phyloP scores from a whole-genome alignment of 2,888 invertebrate species.

The Artemia sinica region DNA sequence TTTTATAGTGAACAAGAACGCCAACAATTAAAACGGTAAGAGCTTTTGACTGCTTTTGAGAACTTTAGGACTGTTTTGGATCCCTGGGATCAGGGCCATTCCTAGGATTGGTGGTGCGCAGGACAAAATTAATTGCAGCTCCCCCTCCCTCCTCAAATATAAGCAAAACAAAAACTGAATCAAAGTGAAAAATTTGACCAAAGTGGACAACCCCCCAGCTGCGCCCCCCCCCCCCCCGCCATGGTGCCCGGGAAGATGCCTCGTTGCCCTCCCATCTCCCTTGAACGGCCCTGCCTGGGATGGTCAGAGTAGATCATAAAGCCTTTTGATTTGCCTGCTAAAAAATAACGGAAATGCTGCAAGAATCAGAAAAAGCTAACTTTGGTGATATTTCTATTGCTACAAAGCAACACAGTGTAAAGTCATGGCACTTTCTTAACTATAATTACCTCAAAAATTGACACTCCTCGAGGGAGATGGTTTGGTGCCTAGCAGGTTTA shows the following conservation, averaged over 20 bases:
- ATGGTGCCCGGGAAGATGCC: background rate
- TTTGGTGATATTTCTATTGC: too few relatives aligned
- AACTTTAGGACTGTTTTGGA: background rate
- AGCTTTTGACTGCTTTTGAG: slow-evolving; percentile 13
- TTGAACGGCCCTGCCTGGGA: background rate
- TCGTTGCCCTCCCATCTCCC: background rate
- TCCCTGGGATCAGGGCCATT: background rate
- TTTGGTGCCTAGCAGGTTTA: too few relatives aligned
- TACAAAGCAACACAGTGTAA: too few relatives aligned
- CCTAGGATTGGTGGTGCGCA: background rate
- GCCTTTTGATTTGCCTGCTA: too few relatives aligned
- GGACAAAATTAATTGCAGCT: too few relatives aligned
- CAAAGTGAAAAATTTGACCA: background rate
- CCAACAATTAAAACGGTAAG: slow-evolving; percentile 63
- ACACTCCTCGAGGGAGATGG: too few relatives aligned
- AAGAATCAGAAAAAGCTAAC: too few relatives aligned
- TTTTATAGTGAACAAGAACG: slow-evolving; percentile 78
- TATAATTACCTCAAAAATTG: too few relatives aligned
- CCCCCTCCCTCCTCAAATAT: too few relatives aligned
- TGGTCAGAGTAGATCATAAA: too few relatives aligned
- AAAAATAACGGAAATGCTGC: too few relatives aligned
- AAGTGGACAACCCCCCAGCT: background rate
- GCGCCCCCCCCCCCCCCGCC: background rate
- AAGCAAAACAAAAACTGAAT: background rate
- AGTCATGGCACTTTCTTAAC: too few relatives aligned